Evolutionary conservation across 37 sponge, comb jelly and placozoan genomes (phyloP).

Genomic region (Halisarca cf. caerulea): DNA sequence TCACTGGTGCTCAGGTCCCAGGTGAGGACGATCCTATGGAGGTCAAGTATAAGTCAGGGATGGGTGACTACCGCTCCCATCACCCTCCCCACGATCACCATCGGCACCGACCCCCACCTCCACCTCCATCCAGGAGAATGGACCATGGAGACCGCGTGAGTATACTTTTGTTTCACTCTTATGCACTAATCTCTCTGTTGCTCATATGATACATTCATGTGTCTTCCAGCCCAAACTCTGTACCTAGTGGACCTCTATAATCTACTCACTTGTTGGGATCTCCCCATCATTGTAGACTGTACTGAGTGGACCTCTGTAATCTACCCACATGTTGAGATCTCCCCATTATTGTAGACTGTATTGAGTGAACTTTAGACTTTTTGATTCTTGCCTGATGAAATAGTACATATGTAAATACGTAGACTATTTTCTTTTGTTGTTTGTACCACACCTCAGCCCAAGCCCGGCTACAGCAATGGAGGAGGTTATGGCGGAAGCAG

Average conservation of each 20-base stretch:
- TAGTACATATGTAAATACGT: too few relatives aligned
- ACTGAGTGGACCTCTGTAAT: too few relatives aligned
- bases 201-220: too few relatives aligned
- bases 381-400: too few relatives aligned
- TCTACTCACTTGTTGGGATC: too few relatives aligned
- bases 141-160: neutral
- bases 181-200: too few relatives aligned
- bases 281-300: too few relatives aligned
- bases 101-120: conserved; percentile 1
- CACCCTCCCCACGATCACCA: neutral
- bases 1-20: neutral
- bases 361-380: too few relatives aligned
- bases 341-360: too few relatives aligned
- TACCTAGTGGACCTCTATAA: too few relatives aligned
- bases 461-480: neutral
- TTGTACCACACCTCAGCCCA: neutral
- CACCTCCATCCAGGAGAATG: neutral
- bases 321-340: too few relatives aligned
- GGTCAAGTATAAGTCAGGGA: neutral
- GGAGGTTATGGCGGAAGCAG: conserved; percentile 28
- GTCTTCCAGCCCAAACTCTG: too few relatives aligned
- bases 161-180: neutral
- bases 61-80: neutral
- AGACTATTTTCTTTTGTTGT: neutral
- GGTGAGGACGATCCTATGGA: conserved; percentile 5